Evolutionary conservation across 2,113 vertebrate species (phyloP).

Genomic region (Urocolius indicus): DNA sequence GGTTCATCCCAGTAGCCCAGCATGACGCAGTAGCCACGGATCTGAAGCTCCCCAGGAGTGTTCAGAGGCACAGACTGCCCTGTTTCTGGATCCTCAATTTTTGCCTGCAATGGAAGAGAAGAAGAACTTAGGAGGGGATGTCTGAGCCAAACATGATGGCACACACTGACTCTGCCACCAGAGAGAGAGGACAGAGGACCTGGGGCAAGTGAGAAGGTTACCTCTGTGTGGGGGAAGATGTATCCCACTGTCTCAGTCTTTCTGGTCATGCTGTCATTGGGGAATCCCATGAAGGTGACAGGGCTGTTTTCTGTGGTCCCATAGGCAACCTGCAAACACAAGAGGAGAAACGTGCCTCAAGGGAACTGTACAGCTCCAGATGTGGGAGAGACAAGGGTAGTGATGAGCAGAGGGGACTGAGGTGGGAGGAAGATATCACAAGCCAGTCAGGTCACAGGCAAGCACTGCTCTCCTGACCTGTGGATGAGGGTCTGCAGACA

Average conservation of each 20-base stretch:
- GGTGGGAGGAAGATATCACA: neutral
- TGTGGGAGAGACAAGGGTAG: neutral
- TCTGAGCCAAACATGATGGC: neutral
- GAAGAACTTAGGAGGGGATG: neutral
- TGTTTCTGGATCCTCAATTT: slow-evolving; percentile 81
- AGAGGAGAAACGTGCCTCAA: neutral
- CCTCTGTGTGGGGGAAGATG: slow-evolving; percentile 88
- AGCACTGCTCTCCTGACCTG: neutral
- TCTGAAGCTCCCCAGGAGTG: slow-evolving; percentile 83
- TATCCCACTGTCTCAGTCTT: slow-evolving; percentile 84
- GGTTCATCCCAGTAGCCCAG: slow-evolving; percentile 89
- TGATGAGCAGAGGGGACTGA: neutral
- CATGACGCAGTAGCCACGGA: slow-evolving; percentile 94
- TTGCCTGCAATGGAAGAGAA: slow-evolving; percentile 79
- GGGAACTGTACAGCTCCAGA: neutral
- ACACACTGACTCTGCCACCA: neutral
- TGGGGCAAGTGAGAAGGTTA: slow-evolving; percentile 45
- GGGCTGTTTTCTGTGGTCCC: slow-evolving; percentile 98
- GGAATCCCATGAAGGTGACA: slow-evolving; percentile 85
- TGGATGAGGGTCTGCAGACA: neutral
- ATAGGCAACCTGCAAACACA: slow-evolving; percentile 83
- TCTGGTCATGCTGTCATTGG: slow-evolving; percentile 76
- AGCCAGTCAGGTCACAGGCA: neutral
- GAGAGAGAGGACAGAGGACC: neutral
- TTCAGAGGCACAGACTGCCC: slow-evolving; percentile 78